These are phyloP conservation scores for Scaptomyza graminum DNA, from an alignment of 1,140 invertebrate genomes.

Conservation along the genomic window DNA sequence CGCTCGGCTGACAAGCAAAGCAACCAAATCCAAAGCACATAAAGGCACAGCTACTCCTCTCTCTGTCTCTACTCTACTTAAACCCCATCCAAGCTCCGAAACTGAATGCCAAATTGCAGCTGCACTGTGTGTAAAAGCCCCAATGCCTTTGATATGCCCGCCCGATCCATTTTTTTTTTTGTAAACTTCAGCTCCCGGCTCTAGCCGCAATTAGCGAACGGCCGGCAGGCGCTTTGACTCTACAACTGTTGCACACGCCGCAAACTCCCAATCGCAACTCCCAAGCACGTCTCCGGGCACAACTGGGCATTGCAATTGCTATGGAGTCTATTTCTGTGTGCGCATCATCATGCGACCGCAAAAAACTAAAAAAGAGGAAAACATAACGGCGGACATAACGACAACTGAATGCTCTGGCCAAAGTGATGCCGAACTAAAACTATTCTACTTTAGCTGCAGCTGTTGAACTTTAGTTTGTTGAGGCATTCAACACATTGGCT, in stretches of 20 bases:
- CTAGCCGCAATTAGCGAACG: slow-evolving; percentile 65
- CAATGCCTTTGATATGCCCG: slow-evolving; percentile 69
- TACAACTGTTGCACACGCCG: slow-evolving; percentile 39
- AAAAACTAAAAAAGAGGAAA: slow-evolving; percentile 10
- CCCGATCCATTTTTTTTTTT: neutral
- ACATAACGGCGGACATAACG: neutral
- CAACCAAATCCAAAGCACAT: slow-evolving; percentile 30
- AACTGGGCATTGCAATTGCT: no score
- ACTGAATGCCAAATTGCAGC: slow-evolving; percentile 65
- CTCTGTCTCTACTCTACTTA: no score
- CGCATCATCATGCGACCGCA: slow-evolving; percentile 11
- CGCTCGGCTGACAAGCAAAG: slow-evolving; percentile 62
- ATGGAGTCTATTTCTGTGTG: slow-evolving; percentile 23
- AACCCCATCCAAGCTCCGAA: slow-evolving; percentile 5
- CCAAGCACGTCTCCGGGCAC: slow-evolving; percentile 25
- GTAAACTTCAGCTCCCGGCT: slow-evolving; percentile 9
- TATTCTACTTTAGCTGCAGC: no score
- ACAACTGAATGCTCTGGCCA: neutral
- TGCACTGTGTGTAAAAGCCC: neutral
- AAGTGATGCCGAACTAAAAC: no score
- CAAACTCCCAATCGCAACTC: slow-evolving; percentile 3
- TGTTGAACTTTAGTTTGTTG: no score
- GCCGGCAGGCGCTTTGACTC: slow-evolving; percentile 8
- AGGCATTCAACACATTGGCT: neutral
- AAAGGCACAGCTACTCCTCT: no score